Evolutionary conservation across 2,113 vertebrate species (phyloP), one percentile per base, ranked within the genome.

Genomic region (Bothrops jararaca): DNA sequence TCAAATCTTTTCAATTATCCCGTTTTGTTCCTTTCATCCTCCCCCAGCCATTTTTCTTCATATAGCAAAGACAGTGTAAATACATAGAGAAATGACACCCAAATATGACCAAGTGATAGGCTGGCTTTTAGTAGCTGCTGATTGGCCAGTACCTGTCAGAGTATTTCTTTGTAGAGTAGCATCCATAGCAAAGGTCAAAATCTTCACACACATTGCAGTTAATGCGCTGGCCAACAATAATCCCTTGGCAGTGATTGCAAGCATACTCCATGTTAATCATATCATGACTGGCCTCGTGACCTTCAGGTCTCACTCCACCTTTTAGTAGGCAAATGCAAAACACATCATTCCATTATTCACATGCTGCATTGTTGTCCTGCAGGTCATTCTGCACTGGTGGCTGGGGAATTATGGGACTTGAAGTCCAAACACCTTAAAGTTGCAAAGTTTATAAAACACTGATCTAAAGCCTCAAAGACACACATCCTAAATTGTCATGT

Each of bases 221-320:
- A 97, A 99, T 98, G 89, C 99, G 98, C 93, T 98, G 98, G 95
- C 99, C 99, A 23, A 99, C 98, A 91, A 99, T 99, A 92, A 99
- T 98, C n/a, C 99, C 99, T 94, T 98, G 98, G 95, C 99, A 99
- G 94, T 99, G 98, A 96, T 99, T 98, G 91, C 99, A 99, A 54
- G 98, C 98, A 6, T 99, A 99, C 56, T 99, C 99, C 99, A 99
- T 99, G 97, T 99, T 99, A 87, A 99, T 99, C 99, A 99, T 99
- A 96, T 99, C 99, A 29, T 99, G 99, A 94, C 98, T 98, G 80
- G 99, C 99, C 95, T 99, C 99, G 0, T 99, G 99, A 20, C 99
- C 99, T 95, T 99, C 98, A 0, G 99, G 99, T 94, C 99, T 99
- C 91, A 99, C 98, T 15, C 99, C 99, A 95, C 99, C 99, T 99